These are phyloP conservation scores for Porites evermanni DNA, from an alignment of 92 coral and sea anemone species.

Conservation along the genomic window DNA sequence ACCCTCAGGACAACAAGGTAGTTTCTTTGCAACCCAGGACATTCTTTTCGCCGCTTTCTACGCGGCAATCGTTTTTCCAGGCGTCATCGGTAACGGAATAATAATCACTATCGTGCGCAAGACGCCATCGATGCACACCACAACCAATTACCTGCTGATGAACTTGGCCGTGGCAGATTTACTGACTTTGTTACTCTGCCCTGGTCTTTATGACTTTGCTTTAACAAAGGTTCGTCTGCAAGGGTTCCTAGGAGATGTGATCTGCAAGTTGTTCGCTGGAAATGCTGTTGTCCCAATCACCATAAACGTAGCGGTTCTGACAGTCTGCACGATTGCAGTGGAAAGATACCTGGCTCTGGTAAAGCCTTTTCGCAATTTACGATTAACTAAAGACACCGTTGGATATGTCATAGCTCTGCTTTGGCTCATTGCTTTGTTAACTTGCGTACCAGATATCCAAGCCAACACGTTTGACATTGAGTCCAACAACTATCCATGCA, in stretches of 20 bases:
- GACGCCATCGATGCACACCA: constrained; percentile 56
- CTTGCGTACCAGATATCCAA: constrained; percentile 52
- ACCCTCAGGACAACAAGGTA: not conserved
- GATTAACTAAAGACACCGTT: constrained; percentile 22
- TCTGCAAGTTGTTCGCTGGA: constrained; percentile 66
- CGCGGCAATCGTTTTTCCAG: constrained; percentile 42
- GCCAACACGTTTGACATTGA: constrained; percentile 24
- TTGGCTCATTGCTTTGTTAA: constrained; percentile 28
- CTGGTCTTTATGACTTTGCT: constrained; percentile 63
- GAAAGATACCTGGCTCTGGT: constrained; percentile 64
- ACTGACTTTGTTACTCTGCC: constrained; percentile 55
- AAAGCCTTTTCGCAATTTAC: constrained; percentile 34
- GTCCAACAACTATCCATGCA: constrained; percentile 37
- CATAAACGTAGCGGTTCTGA: constrained; percentile 49
- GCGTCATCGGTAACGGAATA: constrained; percentile 47
- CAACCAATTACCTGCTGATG: constrained; percentile 61
- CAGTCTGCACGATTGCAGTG: constrained; percentile 53
- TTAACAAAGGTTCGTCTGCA: constrained; percentile 43
- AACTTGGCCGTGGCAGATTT: constrained; percentile 67
- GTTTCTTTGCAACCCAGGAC: constrained; percentile 15
- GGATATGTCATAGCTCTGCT: constrained; percentile 13
- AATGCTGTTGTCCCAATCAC: constrained; percentile 66
- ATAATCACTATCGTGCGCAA: constrained; percentile 48
- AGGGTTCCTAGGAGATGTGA: constrained; percentile 42
- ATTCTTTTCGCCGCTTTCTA: constrained; percentile 42